Evolutionary conservation across 2,797 vertebrate genomes (phyloP).

Genomic region (Protonibea diacanthus): DNA sequence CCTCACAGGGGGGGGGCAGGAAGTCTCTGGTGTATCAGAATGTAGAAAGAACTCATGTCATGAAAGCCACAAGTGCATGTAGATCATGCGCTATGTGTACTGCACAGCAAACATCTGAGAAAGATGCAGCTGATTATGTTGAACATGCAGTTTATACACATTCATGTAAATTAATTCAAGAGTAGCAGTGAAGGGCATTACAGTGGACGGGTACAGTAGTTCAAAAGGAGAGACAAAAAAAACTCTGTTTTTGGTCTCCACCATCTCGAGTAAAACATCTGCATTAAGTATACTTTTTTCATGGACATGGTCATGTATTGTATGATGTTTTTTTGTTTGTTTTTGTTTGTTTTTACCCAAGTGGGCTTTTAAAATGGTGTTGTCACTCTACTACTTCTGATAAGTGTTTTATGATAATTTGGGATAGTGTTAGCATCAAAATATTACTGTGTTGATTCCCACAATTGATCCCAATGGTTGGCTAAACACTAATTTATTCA

Average conservation of each 20-base stretch:
- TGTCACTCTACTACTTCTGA: neutral
- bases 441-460: neutral
- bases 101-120: neutral
- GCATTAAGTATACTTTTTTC: no score
- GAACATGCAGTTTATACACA: neutral
- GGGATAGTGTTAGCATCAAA: neutral
- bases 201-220: neutral
- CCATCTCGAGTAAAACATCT: neutral
- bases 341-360: neutral
- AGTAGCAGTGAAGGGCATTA: neutral
- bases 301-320: no score
- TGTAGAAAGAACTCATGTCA: constrained; percentile 1
- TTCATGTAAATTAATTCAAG: neutral
- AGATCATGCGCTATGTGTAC: neutral
- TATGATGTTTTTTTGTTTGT: neutral
- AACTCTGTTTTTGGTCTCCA: neutral
- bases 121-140: neutral
- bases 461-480: neutral
- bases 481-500: neutral
- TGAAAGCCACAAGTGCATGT: neutral
- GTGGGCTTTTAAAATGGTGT: neutral
- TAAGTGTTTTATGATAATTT: no score
- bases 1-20: constrained; percentile 9
- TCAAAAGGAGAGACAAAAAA: neutral
- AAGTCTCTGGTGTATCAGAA: constrained; percentile 4